phyloP scores from a whole-genome alignment of 1,140 invertebrate genomes.

The Coelopa frigida region DNA sequence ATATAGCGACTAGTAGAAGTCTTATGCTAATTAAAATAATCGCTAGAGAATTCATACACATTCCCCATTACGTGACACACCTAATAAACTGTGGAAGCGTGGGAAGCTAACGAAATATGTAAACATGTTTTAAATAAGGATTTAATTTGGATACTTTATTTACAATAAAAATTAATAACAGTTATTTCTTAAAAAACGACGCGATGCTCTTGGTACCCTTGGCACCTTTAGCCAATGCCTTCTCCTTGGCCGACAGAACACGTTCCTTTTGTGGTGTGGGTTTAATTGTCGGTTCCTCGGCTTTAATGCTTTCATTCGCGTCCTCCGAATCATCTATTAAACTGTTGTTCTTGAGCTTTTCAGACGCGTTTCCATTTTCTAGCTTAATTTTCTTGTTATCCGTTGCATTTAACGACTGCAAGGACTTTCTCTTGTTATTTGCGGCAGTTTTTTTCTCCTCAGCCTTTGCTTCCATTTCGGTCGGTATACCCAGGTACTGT shows the following conservation, averaged over 20 bases:
- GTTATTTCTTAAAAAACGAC: constrained; percentile 60
- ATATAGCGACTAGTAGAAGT: too few relatives aligned
- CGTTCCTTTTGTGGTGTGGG: constrained; percentile 44
- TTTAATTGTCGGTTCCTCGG: constrained; percentile 18
- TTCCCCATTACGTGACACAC: too few relatives aligned
- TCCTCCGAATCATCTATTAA: constrained; percentile 24
- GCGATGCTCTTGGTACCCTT: constrained; percentile 65
- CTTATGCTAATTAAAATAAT: too few relatives aligned
- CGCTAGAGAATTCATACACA: too few relatives aligned
- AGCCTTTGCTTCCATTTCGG: constrained; percentile 28
- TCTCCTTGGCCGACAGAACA: constrained; percentile 56
- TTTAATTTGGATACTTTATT: not conserved
- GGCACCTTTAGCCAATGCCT: constrained; percentile 64
- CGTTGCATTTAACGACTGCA: constrained; percentile 15
- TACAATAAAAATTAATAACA: not conserved
- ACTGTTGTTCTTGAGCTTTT: constrained; percentile 21
- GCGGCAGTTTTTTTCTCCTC: constrained; percentile 27
- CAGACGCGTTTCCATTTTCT: constrained; percentile 7
- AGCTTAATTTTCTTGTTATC: constrained; percentile 35
- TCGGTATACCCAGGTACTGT: constrained; percentile 26
- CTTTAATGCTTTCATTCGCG: constrained; percentile 15
- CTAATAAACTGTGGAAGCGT: too few relatives aligned
- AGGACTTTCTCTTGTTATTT: constrained; percentile 32
- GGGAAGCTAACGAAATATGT: too few relatives aligned
- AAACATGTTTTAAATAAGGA: not conserved